Percentiles rank a stretch among this genome's conserved stretches.
These are phyloP conservation scores for Monoplex corrugatus DNA, from an alignment of 2,888 invertebrate genomes.

Conservation along the genomic window DNA sequence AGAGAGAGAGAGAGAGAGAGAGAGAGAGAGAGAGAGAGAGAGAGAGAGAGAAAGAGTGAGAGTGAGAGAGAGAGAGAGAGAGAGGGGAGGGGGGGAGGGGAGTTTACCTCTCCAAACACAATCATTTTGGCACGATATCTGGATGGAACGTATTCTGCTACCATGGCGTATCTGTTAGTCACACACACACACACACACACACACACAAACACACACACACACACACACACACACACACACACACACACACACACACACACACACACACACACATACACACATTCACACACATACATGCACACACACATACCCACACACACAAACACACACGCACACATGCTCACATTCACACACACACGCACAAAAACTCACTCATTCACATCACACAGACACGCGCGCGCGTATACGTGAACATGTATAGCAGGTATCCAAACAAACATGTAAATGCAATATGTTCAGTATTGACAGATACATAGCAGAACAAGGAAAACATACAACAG, in stretches of 20 bases:
- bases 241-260: neutral
- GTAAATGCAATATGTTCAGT: no score
- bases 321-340: neutral
- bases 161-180: slow-evolving; percentile 76
- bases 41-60: neutral
- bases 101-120: slow-evolving; percentile 67
- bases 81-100: no score
- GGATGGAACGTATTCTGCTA: slow-evolving; percentile 79
- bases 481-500: no score
- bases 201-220: slow-evolving; percentile 38
- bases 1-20: neutral
- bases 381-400: neutral
- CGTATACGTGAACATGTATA: no score
- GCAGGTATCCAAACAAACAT: no score
- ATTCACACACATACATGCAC: neutral
- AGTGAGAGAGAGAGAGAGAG: neutral
- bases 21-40: neutral
- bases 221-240: slow-evolving; percentile 40
- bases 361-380: no score
- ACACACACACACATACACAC: neutral
- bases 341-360: no score
- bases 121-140: slow-evolving; percentile 77
- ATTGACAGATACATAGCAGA: no score
- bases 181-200: slow-evolving; percentile 35
- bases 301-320: neutral